A percentile compares a stretch with the other conserved stretches of the same genome.
Conservation (phyloP, 2,888 invertebrate species). For the Phyllotreta striolata region DNA sequence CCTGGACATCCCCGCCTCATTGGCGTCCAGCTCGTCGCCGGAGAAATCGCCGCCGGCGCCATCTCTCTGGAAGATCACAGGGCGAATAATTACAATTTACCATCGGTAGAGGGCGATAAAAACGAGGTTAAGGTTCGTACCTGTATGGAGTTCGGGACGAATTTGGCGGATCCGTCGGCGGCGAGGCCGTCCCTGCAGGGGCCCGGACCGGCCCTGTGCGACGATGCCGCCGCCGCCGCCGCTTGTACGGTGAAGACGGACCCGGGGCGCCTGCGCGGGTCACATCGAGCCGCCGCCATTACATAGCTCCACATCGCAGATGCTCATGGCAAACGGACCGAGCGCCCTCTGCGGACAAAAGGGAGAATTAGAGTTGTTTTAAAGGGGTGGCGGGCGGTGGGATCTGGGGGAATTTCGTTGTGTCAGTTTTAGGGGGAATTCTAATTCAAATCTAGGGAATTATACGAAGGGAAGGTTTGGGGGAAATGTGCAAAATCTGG, state of each 20-base stretch:
- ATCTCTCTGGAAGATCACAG: slow-evolving; percentile 40
- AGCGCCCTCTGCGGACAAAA: slow-evolving; percentile 11
- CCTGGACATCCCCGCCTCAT: slow-evolving; percentile 48
- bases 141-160: slow-evolving; percentile 21
- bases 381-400: no score
- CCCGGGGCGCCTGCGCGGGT: slow-evolving; percentile 62
- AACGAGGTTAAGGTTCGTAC: no score
- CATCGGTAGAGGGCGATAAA: no score
- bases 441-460: no score
- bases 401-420: no score
- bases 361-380: no score
- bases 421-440: no score
- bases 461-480: no score
- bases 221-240: slow-evolving; percentile 38
- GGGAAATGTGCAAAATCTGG: no score
- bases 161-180: slow-evolving; percentile 16
- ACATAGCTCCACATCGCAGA: slow-evolving; percentile 76
- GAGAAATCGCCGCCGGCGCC: slow-evolving; percentile 40
- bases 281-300: slow-evolving; percentile 74
- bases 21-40: slow-evolving; percentile 36
- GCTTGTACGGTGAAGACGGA: slow-evolving; percentile 57
- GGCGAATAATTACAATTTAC: not conserved
- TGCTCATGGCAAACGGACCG: slow-evolving; percentile 29
- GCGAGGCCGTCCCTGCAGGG: slow-evolving; percentile 55
- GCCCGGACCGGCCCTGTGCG: slow-evolving; percentile 46